Base-by-base conservation (phyloP, 1,140 invertebrate species). In the Patella vulgata region DNA sequence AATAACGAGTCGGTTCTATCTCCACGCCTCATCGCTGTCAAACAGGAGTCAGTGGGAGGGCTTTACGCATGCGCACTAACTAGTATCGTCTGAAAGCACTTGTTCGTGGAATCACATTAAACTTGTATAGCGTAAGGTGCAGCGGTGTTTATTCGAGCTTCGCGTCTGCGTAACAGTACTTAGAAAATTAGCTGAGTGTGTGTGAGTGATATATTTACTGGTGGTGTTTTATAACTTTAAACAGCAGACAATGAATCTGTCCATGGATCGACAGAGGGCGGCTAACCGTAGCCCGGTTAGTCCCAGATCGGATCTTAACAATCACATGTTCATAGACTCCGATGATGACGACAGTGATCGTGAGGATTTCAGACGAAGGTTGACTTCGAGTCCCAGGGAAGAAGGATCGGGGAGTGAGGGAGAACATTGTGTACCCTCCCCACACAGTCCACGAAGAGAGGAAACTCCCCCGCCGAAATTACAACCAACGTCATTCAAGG, bases 61-160 rank as follows among this genome's bases (percentile, higher is more conserved):
- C 21, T 21, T 36, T 33, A 36, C 52, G 52, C 52, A 54, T 54
- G 52, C 52, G 52, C 36, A 39, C 23, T 36, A 27, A 54, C 21
- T 33, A 36, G 19, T 30, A 40, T 21, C 25, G 30, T 21, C 33
- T 28, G 28, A 33, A 39, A 54, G 28, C 52, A 54, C 31, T 33
- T 54, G 28, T 54, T 54, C 17, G 25, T 2, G 12, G 47, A 50
- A 40, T 23, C 23, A 23, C 28, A 14, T 19, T 36, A 40, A 23
- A 33, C 21, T 40, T 36, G 21, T 17, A 54, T 36, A 12, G 36
- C 12, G 52, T 36, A 54, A 54, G 21, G 33, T 54, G 52, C 52
- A 54, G 12, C 8, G 14, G 28, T 30, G 19, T 19, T 36, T 30
- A 8, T 36, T 40, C 19, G 8, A 33, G 28, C 17, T 19, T 17